Evolutionary conservation across 2,888 invertebrate species (phyloP).

Genomic region (Junonia oenone): DNA sequence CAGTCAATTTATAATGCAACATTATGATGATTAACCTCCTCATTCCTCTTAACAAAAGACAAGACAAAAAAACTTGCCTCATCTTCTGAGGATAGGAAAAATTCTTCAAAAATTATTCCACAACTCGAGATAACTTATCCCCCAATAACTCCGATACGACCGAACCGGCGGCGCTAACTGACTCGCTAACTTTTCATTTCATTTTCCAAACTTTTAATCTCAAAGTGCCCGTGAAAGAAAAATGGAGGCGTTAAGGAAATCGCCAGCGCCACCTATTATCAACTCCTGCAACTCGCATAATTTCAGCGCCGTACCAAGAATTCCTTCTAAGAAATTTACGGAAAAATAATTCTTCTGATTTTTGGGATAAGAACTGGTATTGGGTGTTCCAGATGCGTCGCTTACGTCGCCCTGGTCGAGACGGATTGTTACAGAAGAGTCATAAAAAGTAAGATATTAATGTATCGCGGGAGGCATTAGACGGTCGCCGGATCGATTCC

Average conservation of each 20-base stretch:
- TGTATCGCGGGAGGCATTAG: constrained; percentile 80
- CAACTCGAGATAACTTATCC: constrained; percentile 22
- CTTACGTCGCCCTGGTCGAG: constrained; percentile 44
- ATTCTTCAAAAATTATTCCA: constrained; percentile 1
- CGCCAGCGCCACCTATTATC: constrained; percentile 76
- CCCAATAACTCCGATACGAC: constrained; percentile 48
- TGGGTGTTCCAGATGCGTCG: constrained; percentile 13
- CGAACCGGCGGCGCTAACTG: constrained; percentile 39
- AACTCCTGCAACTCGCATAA: constrained; percentile 57
- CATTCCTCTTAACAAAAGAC: too few species aligned
- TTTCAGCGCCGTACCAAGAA: constrained; percentile 35
- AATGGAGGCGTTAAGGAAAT: constrained; percentile 73
- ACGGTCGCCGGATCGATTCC: constrained; percentile 73
- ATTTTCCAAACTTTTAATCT: constrained; percentile 78
- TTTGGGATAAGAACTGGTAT: constrained; percentile 8
- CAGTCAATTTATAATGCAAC: too few species aligned
- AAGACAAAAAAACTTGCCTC: background rate
- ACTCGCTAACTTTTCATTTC: constrained; percentile 63
- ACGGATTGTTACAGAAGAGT: constrained; percentile 74
- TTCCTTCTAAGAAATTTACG: too few species aligned
- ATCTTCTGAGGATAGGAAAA: constrained; percentile 4
- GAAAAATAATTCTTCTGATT: background rate
- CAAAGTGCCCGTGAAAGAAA: constrained; percentile 79
- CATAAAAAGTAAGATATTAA: constrained; percentile 80
- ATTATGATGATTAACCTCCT: too few species aligned